These are phyloP conservation scores for Labrus mixtus DNA, from an alignment of 2,113 vertebrate genomes.

Conservation along the genomic window DNA sequence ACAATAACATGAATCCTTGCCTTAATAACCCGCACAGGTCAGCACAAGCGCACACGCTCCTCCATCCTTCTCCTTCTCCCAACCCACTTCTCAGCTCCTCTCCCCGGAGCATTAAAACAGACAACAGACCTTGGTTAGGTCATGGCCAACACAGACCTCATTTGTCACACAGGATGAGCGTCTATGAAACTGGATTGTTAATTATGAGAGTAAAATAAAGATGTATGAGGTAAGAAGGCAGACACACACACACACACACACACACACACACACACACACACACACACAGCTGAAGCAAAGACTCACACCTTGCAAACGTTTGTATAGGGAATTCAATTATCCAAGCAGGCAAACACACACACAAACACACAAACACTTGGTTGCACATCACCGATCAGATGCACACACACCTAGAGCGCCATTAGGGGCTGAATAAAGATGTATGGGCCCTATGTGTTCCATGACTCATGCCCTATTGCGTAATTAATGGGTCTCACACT, in stretches of 20 bases:
- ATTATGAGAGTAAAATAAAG: conserved; percentile 74
- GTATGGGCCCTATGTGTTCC: conserved; percentile 38
- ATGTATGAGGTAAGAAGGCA: conserved; percentile 55
- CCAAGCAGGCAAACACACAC: conserved; percentile 2
- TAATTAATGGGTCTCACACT: conserved; percentile 57
- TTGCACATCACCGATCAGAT: conserved; percentile 8
- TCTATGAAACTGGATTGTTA: conserved; percentile 69
- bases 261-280: too few relatives aligned
- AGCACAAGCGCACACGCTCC: conserved; percentile 47
- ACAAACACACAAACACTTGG: conserved; percentile 13
- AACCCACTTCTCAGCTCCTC: conserved; percentile 70
- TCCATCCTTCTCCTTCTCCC: conserved; percentile 35
- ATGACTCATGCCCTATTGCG: conserved; percentile 47
- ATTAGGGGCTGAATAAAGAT: conserved; percentile 63
- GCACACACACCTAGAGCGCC: background rate
- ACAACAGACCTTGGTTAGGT: conserved; percentile 77
- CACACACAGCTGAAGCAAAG: background rate
- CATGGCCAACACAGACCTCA: conserved; percentile 75
- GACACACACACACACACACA: background rate
- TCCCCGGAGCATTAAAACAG: conserved; percentile 75
- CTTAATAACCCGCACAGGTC: conserved; percentile 70
- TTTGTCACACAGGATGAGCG: conserved; percentile 78
- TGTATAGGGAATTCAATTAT: conserved; percentile 26
- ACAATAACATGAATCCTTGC: conserved; percentile 65
- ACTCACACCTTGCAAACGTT: conserved; percentile 20